A percentile compares a stretch with the other conserved stretches of the same genome.
Conservation (phyloP, 1,140 invertebrate species). For the Delia radicum region DNA sequence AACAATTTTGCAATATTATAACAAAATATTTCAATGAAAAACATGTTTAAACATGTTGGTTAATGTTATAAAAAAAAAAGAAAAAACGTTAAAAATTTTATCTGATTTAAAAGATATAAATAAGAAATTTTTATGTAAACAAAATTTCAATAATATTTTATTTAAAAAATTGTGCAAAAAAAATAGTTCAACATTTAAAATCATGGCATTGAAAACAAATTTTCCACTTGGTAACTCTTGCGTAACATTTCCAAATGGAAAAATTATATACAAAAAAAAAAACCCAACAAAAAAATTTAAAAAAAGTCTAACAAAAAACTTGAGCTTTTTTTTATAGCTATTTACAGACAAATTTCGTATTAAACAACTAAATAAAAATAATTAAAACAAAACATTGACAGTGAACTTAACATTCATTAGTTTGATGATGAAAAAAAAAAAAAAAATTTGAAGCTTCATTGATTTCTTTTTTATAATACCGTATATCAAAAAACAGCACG, state of each 20-base stretch:
- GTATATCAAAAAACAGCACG: too few relatives aligned
- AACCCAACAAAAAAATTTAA: background rate
- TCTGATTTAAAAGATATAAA: too few relatives aligned
- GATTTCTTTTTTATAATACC: background rate
- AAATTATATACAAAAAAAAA: conserved; percentile 1
- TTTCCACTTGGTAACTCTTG: conserved; percentile 18
- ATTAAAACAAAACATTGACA: conserved; percentile 13
- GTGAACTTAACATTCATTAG: background rate
- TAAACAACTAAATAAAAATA: background rate
- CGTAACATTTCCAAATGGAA: conserved; percentile 15
- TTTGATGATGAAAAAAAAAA: background rate
- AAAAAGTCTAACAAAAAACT: background rate
- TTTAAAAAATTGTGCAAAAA: background rate
- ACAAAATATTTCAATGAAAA: background rate
- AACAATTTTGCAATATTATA: background rate
- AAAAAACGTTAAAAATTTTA: background rate
- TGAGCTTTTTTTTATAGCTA: background rate
- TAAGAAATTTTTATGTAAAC: background rate
- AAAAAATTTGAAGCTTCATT: conserved; percentile 13
- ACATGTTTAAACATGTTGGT: background rate
- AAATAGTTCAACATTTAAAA: background rate
- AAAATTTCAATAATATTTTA: background rate
- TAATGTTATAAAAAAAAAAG: too few relatives aligned
- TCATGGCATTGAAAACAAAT: conserved; percentile 23
- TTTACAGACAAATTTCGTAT: too few relatives aligned